Evolutionary conservation across 2,888 invertebrate genomes (phyloP), one percentile per base, ranked within the genome.

Genomic region (Dryomyza anilis): DNA sequence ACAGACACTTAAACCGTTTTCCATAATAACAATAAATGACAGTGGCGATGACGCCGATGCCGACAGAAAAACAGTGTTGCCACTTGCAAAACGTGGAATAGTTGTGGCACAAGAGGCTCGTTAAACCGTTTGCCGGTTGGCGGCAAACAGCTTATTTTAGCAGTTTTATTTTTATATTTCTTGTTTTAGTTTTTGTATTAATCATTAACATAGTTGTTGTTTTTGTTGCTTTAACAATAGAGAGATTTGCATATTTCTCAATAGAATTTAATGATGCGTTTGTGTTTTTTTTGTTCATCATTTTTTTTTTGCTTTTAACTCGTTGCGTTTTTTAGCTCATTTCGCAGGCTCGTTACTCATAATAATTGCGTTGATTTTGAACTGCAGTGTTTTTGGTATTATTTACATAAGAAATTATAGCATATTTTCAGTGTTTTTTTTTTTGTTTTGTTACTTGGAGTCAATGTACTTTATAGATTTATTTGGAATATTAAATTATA

Each of bases 181-280:
- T n/a, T n/a, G n/a, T n/a, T n/a, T n/a, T n/a, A n/a, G n/a, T n/a
- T n/a, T n/a, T n/a, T n/a, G n/a, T n/a, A n/a, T n/a, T n/a, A n/a
- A n/a, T n/a, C n/a, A n/a, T n/a, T n/a, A n/a, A n/a, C n/a, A n/a
- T n/a, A n/a, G n/a, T n/a, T n/a, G n/a, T n/a, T n/a, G n/a, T n/a
- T n/a, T n/a, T n/a, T n/a, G n/a, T n/a, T 25, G 21, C 36, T 45
- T 29, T 30, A 58, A 58, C 58, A 58, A 58, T 21, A 27, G 58
- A 12, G 21, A 29, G 25, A 58, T 58, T 45, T 58, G 58, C 58
- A 58, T 58, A 58, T 58, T 58, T 58, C 45, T 43, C 58, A 58
- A 58, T 46, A 10, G 46, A 58, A 45, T 58, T 58, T 45, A 57
- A 46, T 30, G 58, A 45, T 29, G 33, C 56, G 39, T 43, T 43